A percentile compares a stretch with the other conserved stretches of the same genome.
phyloP scores from a whole-genome alignment of 1,140 invertebrate species.

The Ridgeia piscesae region DNA sequence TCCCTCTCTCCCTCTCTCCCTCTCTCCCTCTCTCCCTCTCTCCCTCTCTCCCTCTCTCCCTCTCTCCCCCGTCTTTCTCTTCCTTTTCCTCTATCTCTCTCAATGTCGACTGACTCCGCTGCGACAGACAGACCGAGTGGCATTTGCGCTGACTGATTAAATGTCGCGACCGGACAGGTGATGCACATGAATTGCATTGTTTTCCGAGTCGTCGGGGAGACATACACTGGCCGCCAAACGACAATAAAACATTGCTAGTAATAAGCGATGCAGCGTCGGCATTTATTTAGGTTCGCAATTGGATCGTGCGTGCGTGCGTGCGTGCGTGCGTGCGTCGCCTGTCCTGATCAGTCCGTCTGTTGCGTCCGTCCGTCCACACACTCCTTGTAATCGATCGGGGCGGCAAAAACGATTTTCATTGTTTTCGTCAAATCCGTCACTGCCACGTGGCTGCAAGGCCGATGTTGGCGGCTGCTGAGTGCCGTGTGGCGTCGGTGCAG shows the following conservation, averaged over 20 bases:
- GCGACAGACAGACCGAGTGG: neutral
- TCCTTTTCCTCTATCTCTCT: no score
- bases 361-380: neutral
- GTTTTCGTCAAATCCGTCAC: neutral
- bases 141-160: constrained; percentile 1
- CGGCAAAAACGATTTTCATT: neutral
- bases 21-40: no score
- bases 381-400: neutral
- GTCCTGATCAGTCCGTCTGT: neutral
- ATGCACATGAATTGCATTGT: neutral
- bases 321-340: neutral
- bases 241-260: neutral
- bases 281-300: constrained; percentile 4
- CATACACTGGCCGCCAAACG: neutral
- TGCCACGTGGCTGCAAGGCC: neutral
- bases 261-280: neutral
- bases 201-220: neutral
- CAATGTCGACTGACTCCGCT: neutral
- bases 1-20: no score
- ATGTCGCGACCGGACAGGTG: neutral
- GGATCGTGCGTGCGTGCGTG: neutral
- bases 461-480: neutral
- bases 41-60: no score
- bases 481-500: neutral
- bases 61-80: no score